phyloP scores from a whole-genome alignment of 30 jellyfish, hydroid and myxozoan genomes.

The Chrysaora quinquecirrha region DNA sequence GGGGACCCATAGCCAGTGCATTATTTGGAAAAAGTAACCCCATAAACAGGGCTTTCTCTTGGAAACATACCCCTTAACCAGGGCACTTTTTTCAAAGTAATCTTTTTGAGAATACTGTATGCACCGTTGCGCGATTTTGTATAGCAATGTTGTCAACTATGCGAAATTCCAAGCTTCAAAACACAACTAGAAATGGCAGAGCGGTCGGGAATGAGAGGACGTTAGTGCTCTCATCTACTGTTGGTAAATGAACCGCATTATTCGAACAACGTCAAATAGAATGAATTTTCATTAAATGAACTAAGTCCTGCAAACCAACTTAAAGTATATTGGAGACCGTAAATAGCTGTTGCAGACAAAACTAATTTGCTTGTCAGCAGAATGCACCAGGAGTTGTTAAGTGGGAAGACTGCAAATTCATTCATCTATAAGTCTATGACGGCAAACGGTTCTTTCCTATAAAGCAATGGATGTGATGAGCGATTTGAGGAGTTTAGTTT shows the following conservation, averaged over 20 bases:
- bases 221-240: slow-evolving; percentile 36
- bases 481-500: too few relatives aligned
- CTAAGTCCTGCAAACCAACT: background rate
- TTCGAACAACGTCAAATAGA: background rate
- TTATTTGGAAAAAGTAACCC: too few relatives aligned
- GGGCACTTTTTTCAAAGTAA: too few relatives aligned
- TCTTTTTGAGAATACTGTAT: too few relatives aligned
- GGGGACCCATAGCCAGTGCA: too few relatives aligned
- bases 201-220: slow-evolving; percentile 30
- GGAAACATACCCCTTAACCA: too few relatives aligned
- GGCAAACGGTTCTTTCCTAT: background rate
- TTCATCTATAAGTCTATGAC: slow-evolving; percentile 27
- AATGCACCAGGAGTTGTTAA: background rate
- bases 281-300: background rate
- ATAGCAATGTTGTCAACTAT: background rate
- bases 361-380: background rate
- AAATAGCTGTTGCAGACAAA: background rate
- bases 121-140: too few relatives aligned
- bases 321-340: background rate
- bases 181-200: slow-evolving; percentile 24
- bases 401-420: background rate
- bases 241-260: slow-evolving; percentile 25
- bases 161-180: slow-evolving; percentile 11
- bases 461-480: too few relatives aligned
- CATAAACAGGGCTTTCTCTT: too few relatives aligned